phyloP scores from a whole-genome alignment of 2,113 vertebrate genomes.

The Lophura nycthemera region DNA sequence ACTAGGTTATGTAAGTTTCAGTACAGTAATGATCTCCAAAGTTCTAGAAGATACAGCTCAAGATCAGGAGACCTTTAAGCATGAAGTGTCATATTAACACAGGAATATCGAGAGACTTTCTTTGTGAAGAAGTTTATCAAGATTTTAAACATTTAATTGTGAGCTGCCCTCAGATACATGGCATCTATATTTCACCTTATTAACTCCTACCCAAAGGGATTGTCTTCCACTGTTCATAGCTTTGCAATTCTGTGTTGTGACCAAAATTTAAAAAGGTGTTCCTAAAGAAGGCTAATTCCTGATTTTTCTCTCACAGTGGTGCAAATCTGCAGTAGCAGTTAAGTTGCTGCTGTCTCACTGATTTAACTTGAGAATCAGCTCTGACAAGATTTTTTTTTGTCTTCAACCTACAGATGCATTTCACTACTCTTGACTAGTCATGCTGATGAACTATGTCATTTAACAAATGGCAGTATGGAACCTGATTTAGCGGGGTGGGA shows the following conservation, averaged over 20 bases:
- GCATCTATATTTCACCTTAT: neutral
- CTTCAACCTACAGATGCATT: neutral
- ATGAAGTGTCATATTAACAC: neutral
- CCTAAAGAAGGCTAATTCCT: neutral
- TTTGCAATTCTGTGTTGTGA: neutral
- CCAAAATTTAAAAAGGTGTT: neutral
- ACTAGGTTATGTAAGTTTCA: neutral
- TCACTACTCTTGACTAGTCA: neutral
- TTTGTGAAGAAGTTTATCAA: neutral
- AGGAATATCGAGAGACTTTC: neutral
- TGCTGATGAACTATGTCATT: rapidly evolving
- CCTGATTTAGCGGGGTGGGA: too few species aligned
- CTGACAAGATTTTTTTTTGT: neutral
- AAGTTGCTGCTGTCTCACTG: neutral
- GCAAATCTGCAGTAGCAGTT: neutral
- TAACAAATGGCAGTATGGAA: neutral
- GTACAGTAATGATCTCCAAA: neutral
- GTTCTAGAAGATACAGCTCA: neutral
- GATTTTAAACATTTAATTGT: neutral
- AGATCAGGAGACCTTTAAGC: neutral
- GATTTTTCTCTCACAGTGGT: neutral
- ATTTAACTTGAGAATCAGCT: neutral
- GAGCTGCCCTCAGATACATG: neutral
- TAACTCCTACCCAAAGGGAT: rapidly evolving
- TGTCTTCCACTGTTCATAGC: neutral